phyloP scores from a whole-genome alignment of 2,888 invertebrate genomes.

The Polydesmus complanatus region DNA sequence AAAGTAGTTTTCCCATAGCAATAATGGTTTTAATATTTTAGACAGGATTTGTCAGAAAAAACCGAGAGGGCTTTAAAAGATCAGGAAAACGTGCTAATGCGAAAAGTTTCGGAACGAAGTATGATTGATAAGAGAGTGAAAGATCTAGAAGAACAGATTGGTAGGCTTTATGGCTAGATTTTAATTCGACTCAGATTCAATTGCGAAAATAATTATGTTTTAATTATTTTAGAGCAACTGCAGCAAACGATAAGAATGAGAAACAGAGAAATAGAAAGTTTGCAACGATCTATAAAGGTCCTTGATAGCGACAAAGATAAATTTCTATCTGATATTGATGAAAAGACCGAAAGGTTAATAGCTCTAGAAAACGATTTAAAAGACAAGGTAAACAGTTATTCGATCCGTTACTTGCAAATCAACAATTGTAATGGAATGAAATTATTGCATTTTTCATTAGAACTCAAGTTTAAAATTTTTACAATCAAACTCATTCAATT shows the following conservation, averaged over 20 bases:
- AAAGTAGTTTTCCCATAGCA: neutral
- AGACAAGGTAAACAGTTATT: conserved; percentile 4
- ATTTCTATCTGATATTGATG: conserved; percentile 2
- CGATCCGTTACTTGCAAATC: no score
- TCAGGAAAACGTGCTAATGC: neutral
- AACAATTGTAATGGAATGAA: no score
- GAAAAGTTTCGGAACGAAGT: conserved; percentile 4
- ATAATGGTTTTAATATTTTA: neutral
- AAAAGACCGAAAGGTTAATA: conserved; percentile 1
- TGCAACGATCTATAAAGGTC: neutral
- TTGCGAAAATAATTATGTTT: neutral
- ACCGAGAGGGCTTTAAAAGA: conserved; percentile 6
- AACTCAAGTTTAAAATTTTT: no score
- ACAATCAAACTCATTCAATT: no score
- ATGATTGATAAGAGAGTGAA: neutral
- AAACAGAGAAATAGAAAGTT: neutral
- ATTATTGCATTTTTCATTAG: no score
- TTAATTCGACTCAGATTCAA: neutral
- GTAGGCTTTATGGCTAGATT: neutral
- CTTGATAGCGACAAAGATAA: conserved; percentile 10
- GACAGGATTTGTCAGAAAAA: neutral
- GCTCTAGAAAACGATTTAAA: neutral
- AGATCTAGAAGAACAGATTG: conserved; percentile 1
- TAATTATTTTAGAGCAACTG: neutral
- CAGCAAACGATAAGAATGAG: neutral